Base-by-base conservation (phyloP, 2,888 invertebrate genomes). In the Dexiosoma caninum region DNA sequence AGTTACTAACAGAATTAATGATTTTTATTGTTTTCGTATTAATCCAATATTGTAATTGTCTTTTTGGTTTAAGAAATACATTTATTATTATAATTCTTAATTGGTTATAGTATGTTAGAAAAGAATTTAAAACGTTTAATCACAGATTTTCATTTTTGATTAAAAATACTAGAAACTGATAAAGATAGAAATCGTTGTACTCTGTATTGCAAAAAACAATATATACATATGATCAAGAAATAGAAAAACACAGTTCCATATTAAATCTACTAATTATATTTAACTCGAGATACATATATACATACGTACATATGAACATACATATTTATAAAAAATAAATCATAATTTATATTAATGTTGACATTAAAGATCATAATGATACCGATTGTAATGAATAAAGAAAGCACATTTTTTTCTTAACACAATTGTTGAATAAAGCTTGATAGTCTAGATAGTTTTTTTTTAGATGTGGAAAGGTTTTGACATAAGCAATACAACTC, bases 171-270 rank as follows among this genome's bases (percentile, higher is more conserved):
- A 53, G 16, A 23, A 57, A 62, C 53, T 55, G 60, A 67, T 51
- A 12, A 62, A 62, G 19, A 4, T 30, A 51, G 21, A 27, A 66
- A 23, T 19, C 57, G 19, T 64, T 46, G 70, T 78, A 71, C 77
- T 64, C 70, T 78, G 49, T 62, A n/a, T 78, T 69, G 42, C 57
- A 12, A 44, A 44, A 64, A 75, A 70, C 64, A 74, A 78, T 59
- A 70, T 49, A 67, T 66, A 78, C 53, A 70, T 49, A 67, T 66
- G 60, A 74, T 74, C 66, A 60, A 74, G 67, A 67, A 74, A 67
- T 60, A 69, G 60, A 62, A 78, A n/a, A n/a, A 76, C 51, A 66
- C 71, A 76, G 80, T 80, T 80, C 70, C 80, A 75, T 76, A 80
- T 71, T 80, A 66, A 71, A 66, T 70, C 59, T 35, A 59, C 60